Percentiles rank a stretch among this genome's conserved stretches.
Evolutionary conservation across 2,113 vertebrate genomes (phyloP).

Genomic region (Chloroceryle aenea): DNA sequence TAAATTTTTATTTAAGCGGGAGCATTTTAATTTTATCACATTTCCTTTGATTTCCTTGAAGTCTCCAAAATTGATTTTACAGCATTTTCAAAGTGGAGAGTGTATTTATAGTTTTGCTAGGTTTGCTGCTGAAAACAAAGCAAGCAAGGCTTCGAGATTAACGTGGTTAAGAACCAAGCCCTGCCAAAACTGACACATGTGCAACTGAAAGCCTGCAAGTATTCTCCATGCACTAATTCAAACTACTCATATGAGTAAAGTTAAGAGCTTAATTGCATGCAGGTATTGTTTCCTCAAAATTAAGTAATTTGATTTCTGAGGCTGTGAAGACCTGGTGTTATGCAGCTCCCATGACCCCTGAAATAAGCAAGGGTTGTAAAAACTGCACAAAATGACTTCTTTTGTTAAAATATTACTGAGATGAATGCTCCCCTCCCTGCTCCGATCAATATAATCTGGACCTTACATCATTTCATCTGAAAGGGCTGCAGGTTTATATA

Average conservation of each 20-base stretch:
- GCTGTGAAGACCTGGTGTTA: conserved; percentile 55
- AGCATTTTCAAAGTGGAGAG: conserved; percentile 49
- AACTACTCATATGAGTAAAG: conserved; percentile 47
- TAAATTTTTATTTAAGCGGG: conserved; percentile 54
- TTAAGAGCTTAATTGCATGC: conserved; percentile 58
- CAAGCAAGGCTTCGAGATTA: conserved; percentile 26
- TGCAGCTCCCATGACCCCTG: conserved; percentile 62
- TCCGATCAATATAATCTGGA: neutral
- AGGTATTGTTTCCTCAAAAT: conserved; percentile 65
- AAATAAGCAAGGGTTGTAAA: conserved; percentile 63
- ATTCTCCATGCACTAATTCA: conserved; percentile 36
- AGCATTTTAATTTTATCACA: conserved; percentile 61
- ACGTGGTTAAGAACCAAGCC: neutral
- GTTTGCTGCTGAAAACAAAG: conserved; percentile 43
- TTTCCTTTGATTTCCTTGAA: conserved; percentile 69
- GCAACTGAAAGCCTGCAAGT: conserved; percentile 17
- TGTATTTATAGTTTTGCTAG: conserved; percentile 4
- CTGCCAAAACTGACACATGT: conserved; percentile 53
- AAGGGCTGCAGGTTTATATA: conserved; percentile 50
- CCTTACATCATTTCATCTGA: conserved; percentile 34
- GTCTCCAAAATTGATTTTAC: conserved; percentile 55
- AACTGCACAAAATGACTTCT: conserved; percentile 49
- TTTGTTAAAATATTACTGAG: conserved; percentile 61
- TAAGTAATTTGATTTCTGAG: conserved; percentile 51
- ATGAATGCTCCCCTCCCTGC: neutral